A percentile compares a stretch with the other conserved stretches of the same genome.
Evolutionary conservation across 2,888 invertebrate genomes (phyloP).

Genomic region (Hydrotaea diabolus): DNA sequence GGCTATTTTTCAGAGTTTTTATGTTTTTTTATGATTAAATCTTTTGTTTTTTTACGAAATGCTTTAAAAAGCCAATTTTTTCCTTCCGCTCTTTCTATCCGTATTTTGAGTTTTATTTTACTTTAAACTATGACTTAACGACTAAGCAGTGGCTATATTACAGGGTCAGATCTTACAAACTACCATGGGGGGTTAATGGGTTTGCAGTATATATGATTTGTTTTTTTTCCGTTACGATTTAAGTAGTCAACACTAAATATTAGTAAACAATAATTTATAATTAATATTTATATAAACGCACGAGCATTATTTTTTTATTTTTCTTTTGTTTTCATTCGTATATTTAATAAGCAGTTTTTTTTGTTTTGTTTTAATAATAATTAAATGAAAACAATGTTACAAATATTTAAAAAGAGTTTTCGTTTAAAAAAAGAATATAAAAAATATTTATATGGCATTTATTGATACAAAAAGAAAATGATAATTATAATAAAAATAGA

Average conservation of each 20-base stretch:
- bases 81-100: constrained; percentile 30
- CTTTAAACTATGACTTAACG: constrained; percentile 60
- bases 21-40: constrained; percentile 65
- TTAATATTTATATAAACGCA: constrained; percentile 60
- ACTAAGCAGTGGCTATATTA: constrained; percentile 72
- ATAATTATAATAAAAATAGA: constrained; percentile 18
- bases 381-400: neutral
- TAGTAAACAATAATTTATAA: constrained; percentile 66
- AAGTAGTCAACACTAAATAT: constrained; percentile 68
- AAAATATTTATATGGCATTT: constrained; percentile 63
- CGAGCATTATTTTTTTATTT: constrained; percentile 44
- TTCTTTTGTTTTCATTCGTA: constrained; percentile 39
- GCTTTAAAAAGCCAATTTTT: constrained; percentile 66
- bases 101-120: constrained; percentile 52
- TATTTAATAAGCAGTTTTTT: constrained; percentile 58
- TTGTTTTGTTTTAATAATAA: constrained; percentile 33
- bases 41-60: constrained; percentile 51
- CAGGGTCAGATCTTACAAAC: constrained; percentile 57
- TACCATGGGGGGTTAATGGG: constrained; percentile 28
- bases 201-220: constrained; percentile 37
- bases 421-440: constrained; percentile 40
- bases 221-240: constrained; percentile 50
- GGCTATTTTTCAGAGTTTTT: constrained; percentile 64
- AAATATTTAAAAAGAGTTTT: constrained; percentile 34
- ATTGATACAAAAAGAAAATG: constrained; percentile 19